A percentile compares a stretch with the other conserved stretches of the same genome.
Conservation (phyloP, 2,113 vertebrate species). For the Amblyopsis rosae region DNA sequence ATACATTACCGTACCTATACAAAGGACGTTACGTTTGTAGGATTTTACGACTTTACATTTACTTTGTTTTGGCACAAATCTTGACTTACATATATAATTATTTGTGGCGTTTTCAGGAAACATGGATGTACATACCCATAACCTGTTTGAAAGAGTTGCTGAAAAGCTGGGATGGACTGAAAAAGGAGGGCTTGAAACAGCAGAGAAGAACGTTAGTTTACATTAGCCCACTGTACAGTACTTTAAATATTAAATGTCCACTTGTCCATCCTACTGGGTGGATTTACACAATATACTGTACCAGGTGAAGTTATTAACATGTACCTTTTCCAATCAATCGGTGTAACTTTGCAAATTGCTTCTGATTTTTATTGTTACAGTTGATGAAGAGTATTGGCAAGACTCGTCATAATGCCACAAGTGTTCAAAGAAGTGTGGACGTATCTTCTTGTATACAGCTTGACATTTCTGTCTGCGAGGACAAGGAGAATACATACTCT, state of each 20-base stretch:
- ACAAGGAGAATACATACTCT: slow-evolving; percentile 61
- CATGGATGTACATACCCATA: slow-evolving; percentile 60
- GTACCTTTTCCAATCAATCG: no score
- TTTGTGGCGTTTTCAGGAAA: background rate
- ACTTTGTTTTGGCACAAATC: no score
- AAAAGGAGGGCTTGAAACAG: slow-evolving; percentile 53
- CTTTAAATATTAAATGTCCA: background rate
- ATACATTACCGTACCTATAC: no score
- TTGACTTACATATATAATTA: background rate
- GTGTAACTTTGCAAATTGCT: no score
- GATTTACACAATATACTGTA: no score
- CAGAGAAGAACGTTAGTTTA: slow-evolving; percentile 61
- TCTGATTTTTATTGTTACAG: no score
- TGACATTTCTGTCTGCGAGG: slow-evolving; percentile 46
- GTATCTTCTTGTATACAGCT: background rate
- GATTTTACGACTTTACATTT: no score
- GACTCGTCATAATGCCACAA: slow-evolving; percentile 43
- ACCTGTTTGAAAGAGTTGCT: slow-evolving; percentile 67
- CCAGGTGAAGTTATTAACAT: no score
- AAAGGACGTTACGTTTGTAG: no score
- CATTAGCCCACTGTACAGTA: no score
- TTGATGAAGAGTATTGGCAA: slow-evolving; percentile 54
- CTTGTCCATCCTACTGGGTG: no score
- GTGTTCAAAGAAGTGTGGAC: background rate
- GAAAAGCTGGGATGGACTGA: slow-evolving; percentile 66